Evolutionary conservation across 2,797 vertebrate genomes (phyloP), one percentile per base, ranked within the genome.

Genomic region (Brachyrhaphis roseni): DNA sequence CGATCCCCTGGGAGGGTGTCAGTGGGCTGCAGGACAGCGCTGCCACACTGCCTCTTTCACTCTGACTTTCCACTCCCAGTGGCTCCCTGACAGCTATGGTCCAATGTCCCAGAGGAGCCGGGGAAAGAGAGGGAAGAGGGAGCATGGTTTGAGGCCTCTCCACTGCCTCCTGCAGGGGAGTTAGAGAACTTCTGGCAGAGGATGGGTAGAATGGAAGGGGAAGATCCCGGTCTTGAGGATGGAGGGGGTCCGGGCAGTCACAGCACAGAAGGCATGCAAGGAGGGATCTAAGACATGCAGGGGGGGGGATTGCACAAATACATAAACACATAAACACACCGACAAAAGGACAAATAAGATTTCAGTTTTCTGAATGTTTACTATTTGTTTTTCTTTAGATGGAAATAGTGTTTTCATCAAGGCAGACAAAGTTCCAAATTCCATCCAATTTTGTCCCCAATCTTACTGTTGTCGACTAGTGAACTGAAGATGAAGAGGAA

Each of bases 241-340:
- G 85, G 77, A 77, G 41, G 73, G 83, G 83, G 76, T 92, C 91
- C 85, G 11, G 87, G 82, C 88, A 87, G 84, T 81, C 88, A 90
- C 89, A 87, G 85, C 93, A 95, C 86, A 89, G 84, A 89, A 95
- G 31, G 86, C 93, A 95, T 94, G 95, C 94, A 94, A 95, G 90
- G 81, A 95, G 81, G 86, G 91, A 89, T 94, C 94, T 95, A 88
- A 91, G 90, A 91, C 89, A 92, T 88, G 94, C 88, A 86, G 47
- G 82, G 72, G 82, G 72, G 57, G 45, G 16, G 1, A 66, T 64
- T 81, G 78, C 71, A 89, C 73, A 89, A 26, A 77, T 18, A 84
- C 72, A 84, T 31, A 51, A 36, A 74, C 39, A 84, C 72, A 84
- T 31, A 51, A 36, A 74, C 39, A 74, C 39, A 15, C 2, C 0